A percentile compares a stretch with the other conserved stretches of the same genome.
Evolutionary conservation across 2,888 invertebrate species (phyloP).

Genomic region (Bedellia somnulentella): DNA sequence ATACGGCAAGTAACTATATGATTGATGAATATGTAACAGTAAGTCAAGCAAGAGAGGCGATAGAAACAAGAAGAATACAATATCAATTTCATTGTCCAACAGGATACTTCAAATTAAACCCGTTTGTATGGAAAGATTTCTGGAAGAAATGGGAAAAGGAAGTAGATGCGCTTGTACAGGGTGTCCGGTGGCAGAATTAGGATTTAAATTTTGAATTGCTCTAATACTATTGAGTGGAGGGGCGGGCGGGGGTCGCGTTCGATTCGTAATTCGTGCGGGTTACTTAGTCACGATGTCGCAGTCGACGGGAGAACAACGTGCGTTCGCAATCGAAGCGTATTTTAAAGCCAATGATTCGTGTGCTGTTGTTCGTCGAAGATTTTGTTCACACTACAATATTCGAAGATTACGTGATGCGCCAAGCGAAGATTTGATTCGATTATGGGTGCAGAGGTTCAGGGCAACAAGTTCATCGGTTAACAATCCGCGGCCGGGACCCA

Average conservation of each 20-base stretch:
- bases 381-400: slow-evolving; percentile 7
- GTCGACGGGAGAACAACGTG: not conserved
- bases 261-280: not conserved
- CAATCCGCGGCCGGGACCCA: slow-evolving; percentile 9
- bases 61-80: too few relatives aligned
- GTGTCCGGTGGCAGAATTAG: not conserved
- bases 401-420: slow-evolving; percentile 8
- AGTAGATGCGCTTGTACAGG: not conserved
- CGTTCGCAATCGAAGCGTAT: slow-evolving; percentile 3
- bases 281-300: not conserved
- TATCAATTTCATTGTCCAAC: too few relatives aligned
- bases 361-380: slow-evolving; percentile 5
- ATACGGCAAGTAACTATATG: too few relatives aligned
- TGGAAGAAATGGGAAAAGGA: too few relatives aligned
- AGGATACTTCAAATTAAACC: too few relatives aligned
- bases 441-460: slow-evolving; percentile 7
- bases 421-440: slow-evolving; percentile 6
- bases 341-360: slow-evolving; percentile 4
- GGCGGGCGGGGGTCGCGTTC: not conserved
- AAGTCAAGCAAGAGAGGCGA: too few relatives aligned
- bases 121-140: too few relatives aligned
- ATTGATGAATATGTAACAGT: too few relatives aligned
- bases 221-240: not conserved
- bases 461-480: slow-evolving; percentile 2
- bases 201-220: not conserved